These are phyloP conservation scores for Caiman crocodilus DNA, from an alignment of 2,797 vertebrate species.

Conservation along the genomic window DNA sequence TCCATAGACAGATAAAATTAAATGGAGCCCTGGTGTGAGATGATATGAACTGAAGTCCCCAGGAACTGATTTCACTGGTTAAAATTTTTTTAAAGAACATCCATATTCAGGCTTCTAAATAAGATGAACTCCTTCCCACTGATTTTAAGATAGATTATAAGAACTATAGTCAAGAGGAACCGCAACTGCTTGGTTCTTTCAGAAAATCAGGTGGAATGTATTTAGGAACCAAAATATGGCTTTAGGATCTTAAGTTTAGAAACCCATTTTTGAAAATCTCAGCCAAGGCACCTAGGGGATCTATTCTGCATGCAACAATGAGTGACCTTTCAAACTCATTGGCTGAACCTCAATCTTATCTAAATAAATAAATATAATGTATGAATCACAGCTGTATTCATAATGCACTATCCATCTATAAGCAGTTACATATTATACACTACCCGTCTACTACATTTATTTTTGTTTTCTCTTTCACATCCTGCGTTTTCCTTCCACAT, in stretches of 20 bases:
- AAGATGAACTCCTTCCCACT: neutral
- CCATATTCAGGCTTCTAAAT: slow-evolving; percentile 1
- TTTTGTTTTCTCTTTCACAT: neutral
- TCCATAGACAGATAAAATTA: neutral
- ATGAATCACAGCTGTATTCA: slow-evolving; percentile 39
- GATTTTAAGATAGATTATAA: neutral
- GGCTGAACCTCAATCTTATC: slow-evolving; percentile 25
- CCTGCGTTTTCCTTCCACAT: slow-evolving; percentile 33
- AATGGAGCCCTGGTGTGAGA: slow-evolving; percentile 10
- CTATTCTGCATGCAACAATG: slow-evolving; percentile 10
- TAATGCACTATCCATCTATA: slow-evolving; percentile 54
- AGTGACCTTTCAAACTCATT: slow-evolving; percentile 14
- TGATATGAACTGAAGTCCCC: rapidly evolving
- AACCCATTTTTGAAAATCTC: slow-evolving; percentile 27
- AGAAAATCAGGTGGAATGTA: neutral
- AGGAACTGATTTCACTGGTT: neutral
- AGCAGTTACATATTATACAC: slow-evolving; percentile 56
- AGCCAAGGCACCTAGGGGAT: slow-evolving; percentile 21
- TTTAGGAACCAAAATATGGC: slow-evolving; percentile 20
- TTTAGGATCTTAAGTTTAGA: slow-evolving; percentile 9
- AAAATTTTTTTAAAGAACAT: neutral
- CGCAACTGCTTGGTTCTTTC: neutral
- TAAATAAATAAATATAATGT: slow-evolving; percentile 1
- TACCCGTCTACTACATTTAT: neutral
- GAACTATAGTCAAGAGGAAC: slow-evolving; percentile 18